Conservation (phyloP, 2,797 vertebrate genomes). For the Coendou prehensilis region DNA sequence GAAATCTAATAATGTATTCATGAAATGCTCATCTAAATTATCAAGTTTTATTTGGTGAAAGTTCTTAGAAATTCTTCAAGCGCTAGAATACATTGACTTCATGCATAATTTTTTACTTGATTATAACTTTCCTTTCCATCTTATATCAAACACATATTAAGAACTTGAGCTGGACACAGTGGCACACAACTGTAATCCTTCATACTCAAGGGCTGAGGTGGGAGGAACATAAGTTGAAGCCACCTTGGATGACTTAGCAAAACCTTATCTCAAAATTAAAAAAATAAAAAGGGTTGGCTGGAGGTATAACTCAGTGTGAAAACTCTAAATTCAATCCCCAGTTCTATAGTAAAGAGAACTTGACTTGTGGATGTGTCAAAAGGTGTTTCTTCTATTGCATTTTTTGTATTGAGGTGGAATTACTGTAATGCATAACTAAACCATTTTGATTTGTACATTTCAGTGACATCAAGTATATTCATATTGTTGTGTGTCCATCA, state of each 20-base stretch:
- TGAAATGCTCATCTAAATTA: neutral
- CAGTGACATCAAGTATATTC: neutral
- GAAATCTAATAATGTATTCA: neutral
- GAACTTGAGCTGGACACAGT: neutral
- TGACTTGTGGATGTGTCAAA: neutral
- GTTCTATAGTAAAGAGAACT: neutral
- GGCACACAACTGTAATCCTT: neutral
- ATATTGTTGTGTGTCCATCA: neutral
- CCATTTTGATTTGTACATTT: neutral
- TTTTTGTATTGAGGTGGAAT: neutral
- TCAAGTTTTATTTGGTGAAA: neutral
- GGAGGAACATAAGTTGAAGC: neutral
- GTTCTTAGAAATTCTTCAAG: neutral
- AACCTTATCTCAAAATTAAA: neutral
- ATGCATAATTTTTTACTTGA: slow-evolving; percentile 14
- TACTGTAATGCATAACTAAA: neutral
- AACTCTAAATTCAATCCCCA: neutral
- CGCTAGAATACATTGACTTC: neutral
- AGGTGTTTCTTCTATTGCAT: neutral
- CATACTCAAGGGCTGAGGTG: neutral
- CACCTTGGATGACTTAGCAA: neutral
- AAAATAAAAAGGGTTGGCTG: neutral
- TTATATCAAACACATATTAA: neutral
- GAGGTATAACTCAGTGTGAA: neutral
- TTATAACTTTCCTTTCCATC: neutral